Percentiles rank a stretch among this genome's conserved stretches.
These are phyloP conservation scores for Wasmannia auropunctata DNA, from an alignment of 1,140 invertebrate genomes.

Conservation along the genomic window DNA sequence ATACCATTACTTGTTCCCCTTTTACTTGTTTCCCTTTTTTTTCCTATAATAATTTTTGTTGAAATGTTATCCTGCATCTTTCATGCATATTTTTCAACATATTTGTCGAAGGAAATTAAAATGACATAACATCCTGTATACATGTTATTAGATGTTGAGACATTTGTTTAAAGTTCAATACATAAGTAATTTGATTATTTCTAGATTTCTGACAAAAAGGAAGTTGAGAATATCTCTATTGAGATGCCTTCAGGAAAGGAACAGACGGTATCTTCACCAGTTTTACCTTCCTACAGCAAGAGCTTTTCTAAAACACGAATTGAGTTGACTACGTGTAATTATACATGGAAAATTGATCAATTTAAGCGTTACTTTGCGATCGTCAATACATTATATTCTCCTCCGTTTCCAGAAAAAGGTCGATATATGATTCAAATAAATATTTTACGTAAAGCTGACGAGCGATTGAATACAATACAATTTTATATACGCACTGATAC, in stretches of 20 bases:
- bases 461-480: not conserved
- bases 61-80: too few relatives aligned
- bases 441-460: too few relatives aligned
- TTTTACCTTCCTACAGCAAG: not conserved
- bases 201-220: not conserved
- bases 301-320: not conserved
- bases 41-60: too few relatives aligned
- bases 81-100: too few relatives aligned
- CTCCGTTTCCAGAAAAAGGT: not conserved
- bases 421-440: not conserved
- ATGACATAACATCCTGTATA: too few relatives aligned
- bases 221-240: not conserved
- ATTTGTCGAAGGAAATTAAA: not conserved
- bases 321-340: not conserved
- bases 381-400: not conserved
- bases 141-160: too few relatives aligned
- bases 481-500: not conserved
- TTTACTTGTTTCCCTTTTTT: too few relatives aligned
- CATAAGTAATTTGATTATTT: not conserved
- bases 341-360: not conserved
- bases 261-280: not conserved
- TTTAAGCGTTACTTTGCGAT: not conserved
- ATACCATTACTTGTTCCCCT: too few relatives aligned
- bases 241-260: not conserved
- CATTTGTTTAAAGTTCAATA: too few relatives aligned